Evolutionary conservation across 2,797 vertebrate genomes (phyloP).

Genomic region (Gila robusta): DNA sequence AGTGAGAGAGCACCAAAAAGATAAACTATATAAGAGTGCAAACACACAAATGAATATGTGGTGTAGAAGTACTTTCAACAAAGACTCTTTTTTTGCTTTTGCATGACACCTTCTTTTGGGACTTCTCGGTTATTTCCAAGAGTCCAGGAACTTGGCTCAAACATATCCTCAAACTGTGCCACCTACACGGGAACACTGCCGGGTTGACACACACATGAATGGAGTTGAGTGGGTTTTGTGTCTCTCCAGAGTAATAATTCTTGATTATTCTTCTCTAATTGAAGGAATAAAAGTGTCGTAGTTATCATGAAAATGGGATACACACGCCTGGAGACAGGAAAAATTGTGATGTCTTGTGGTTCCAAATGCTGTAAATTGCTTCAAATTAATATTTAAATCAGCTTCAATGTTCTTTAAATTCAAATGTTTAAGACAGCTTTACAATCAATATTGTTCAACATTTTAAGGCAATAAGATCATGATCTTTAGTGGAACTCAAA

Average conservation of each 20-base stretch:
- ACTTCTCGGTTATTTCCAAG: not conserved
- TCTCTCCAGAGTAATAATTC: no score
- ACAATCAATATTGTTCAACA: no score
- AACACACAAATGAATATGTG: not conserved
- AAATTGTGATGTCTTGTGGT: not conserved
- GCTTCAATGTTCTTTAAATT: not conserved
- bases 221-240: not conserved
- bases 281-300: no score
- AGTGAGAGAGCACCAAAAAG: not conserved
- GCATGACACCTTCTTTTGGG: not conserved
- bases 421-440: no score
- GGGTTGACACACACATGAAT: not conserved
- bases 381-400: not conserved
- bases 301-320: not conserved
- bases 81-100: not conserved
- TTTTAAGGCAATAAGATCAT: no score
- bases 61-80: not conserved
- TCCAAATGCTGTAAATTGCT: not conserved
- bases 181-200: not conserved
- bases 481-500: no score
- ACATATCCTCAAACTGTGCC: conserved; percentile 14
- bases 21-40: not conserved
- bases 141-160: conserved; percentile 8
- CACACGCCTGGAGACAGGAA: not conserved
- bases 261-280: no score